These are phyloP conservation scores for Elgonia sp. DNA, from an alignment of 2,888 invertebrate genomes.

Conservation along the genomic window DNA sequence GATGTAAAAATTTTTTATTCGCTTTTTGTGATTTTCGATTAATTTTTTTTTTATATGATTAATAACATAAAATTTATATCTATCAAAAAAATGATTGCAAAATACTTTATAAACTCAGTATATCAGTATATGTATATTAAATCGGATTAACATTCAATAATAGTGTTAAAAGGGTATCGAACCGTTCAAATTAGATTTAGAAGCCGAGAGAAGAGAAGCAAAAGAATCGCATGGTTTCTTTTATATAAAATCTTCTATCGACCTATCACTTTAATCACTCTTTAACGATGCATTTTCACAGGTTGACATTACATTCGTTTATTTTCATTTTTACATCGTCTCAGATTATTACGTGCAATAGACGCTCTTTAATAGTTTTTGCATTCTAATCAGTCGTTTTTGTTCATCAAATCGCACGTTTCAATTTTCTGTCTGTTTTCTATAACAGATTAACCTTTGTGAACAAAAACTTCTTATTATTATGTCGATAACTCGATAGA, in stretches of 20 bases:
- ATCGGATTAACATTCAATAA: conserved; percentile 54
- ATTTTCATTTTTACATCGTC: conserved; percentile 40
- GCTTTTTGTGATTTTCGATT: no score
- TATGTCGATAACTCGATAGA: conserved; percentile 18
- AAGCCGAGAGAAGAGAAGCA: conserved; percentile 22
- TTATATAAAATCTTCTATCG: conserved; percentile 26
- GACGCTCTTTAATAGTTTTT: conserved; percentile 22
- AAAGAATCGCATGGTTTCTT: conserved; percentile 25
- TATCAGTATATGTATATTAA: no score
- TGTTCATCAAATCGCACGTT: conserved; percentile 19
- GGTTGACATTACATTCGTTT: conserved; percentile 40
- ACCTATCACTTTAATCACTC: conserved; percentile 3
- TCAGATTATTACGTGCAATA: no score
- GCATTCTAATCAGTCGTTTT: conserved; percentile 12
- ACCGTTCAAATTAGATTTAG: conserved; percentile 48
- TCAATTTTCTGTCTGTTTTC: conserved; percentile 5
- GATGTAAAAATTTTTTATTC: no score
- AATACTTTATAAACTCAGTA: conserved; percentile 21
- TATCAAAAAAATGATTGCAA: neutral
- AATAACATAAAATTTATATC: no score
- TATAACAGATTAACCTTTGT: conserved; percentile 3
- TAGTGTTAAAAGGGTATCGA: conserved; percentile 55
- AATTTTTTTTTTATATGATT: no score
- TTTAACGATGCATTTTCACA: conserved; percentile 40
- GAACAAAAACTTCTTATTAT: neutral